These are phyloP conservation scores for Calameuta idolon DNA, from an alignment of 2,888 invertebrate species.

Conservation along the genomic window DNA sequence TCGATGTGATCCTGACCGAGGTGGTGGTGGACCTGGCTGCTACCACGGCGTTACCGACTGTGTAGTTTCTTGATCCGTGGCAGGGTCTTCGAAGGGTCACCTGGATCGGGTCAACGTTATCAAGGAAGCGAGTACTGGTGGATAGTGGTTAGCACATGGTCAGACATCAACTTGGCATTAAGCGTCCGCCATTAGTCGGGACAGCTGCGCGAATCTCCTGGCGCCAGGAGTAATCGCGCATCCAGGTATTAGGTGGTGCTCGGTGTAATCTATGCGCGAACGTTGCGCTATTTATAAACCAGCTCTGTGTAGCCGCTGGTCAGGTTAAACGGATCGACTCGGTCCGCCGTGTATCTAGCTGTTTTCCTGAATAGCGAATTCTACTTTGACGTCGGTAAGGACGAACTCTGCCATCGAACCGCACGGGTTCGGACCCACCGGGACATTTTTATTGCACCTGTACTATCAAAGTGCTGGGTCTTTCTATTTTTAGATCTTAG, in stretches of 20 bases:
- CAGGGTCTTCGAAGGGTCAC: neutral
- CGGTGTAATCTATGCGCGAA: conserved; percentile 29
- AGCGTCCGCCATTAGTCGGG: conserved; percentile 43
- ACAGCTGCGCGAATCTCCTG: conserved; percentile 15
- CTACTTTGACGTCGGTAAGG: neutral
- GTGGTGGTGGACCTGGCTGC: neutral
- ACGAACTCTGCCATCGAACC: neutral
- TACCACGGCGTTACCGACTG: neutral
- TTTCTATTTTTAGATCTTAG: neutral
- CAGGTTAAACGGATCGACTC: neutral
- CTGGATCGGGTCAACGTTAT: neutral
- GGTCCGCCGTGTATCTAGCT: neutral
- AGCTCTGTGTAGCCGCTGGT: conserved; percentile 7
- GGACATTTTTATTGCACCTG: neutral
- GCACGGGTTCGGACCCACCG: no score
- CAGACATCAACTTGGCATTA: conserved; percentile 57
- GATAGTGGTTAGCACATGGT: conserved; percentile 24
- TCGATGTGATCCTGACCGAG: neutral
- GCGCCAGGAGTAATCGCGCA: conserved; percentile 37
- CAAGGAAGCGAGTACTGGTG: conserved; percentile 8
- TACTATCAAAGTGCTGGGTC: neutral
- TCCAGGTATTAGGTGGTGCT: conserved; percentile 33
- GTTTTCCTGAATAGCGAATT: neutral
- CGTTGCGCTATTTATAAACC: conserved; percentile 41
- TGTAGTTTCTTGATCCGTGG: neutral